Conservation (phyloP, 2,113 vertebrate genomes). For the Beaufortia kweichowensis region DNA sequence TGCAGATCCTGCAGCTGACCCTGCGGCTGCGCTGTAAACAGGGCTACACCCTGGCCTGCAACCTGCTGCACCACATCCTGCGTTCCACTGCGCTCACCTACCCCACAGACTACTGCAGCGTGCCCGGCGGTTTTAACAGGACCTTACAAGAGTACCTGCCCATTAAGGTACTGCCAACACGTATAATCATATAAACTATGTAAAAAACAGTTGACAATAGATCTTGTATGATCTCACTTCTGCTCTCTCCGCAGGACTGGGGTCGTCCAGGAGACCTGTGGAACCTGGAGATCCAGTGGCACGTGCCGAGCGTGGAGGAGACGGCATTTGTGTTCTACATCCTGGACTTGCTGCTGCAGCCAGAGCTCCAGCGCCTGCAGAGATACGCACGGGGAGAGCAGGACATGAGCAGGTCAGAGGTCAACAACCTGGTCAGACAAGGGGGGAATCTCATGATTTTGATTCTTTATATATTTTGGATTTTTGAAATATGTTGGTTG, state of each 20-base stretch:
- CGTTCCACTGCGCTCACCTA: slow-evolving; percentile 93
- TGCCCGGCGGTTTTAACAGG: slow-evolving; percentile 92
- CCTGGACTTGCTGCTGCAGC: slow-evolving; percentile 90
- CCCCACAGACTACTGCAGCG: slow-evolving; percentile 97
- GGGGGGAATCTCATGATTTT: not conserved
- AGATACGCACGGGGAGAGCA: slow-evolving; percentile 81
- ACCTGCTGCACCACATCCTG: slow-evolving; percentile 94
- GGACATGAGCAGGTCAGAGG: slow-evolving; percentile 74
- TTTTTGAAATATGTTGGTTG: too few relatives aligned
- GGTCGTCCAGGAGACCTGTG: slow-evolving; percentile 94
- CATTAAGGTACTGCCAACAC: slow-evolving; percentile 81
- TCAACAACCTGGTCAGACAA: not conserved
- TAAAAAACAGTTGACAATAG: not conserved
- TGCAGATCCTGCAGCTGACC: slow-evolving; percentile 89
- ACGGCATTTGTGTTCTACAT: slow-evolving; percentile 84
- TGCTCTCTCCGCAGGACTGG: slow-evolving; percentile 83
- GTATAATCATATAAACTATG: not conserved
- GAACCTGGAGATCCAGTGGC: slow-evolving; percentile 94
- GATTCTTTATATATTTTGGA: too few relatives aligned
- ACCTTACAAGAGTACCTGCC: slow-evolving; percentile 89
- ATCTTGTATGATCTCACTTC: not conserved
- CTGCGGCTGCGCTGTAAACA: slow-evolving; percentile 94
- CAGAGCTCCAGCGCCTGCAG: slow-evolving; percentile 87
- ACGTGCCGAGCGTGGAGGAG: slow-evolving; percentile 89
- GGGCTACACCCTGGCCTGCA: slow-evolving; percentile 95